A percentile compares a stretch with the other conserved stretches of the same genome.
Conservation (phyloP, 1,140 invertebrate genomes). For the Drosophila ambigua region DNA sequence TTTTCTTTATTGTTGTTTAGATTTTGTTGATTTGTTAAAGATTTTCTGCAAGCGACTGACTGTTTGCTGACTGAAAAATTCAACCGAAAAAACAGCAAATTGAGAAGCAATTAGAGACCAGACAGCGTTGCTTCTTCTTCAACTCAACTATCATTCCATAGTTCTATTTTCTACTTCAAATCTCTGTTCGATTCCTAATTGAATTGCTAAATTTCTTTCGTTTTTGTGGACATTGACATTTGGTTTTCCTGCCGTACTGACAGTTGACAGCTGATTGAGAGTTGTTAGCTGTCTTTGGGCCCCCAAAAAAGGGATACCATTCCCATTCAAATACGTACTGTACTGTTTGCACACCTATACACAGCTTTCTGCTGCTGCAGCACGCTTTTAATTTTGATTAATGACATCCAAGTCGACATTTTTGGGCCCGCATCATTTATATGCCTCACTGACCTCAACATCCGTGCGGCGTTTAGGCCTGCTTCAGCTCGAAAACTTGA, state of each 20-base stretch:
- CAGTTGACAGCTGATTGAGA: slow-evolving; percentile 65
- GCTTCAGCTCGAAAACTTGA: slow-evolving; percentile 13
- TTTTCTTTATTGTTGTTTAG: too few relatives aligned
- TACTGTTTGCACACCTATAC: slow-evolving; percentile 24
- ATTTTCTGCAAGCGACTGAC: neutral
- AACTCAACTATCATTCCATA: too few relatives aligned
- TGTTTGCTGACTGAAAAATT: too few relatives aligned
- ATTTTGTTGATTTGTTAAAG: neutral
- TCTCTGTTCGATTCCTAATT: slow-evolving; percentile 5
- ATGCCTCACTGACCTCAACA: slow-evolving; percentile 50
- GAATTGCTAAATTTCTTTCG: slow-evolving; percentile 14
- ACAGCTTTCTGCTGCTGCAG: slow-evolving; percentile 26
- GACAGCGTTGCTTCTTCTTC: too few relatives aligned
- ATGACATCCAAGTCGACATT: slow-evolving; percentile 42
- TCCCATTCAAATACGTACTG: slow-evolving; percentile 8
- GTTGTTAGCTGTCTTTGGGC: slow-evolving; percentile 19
- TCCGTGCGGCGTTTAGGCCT: slow-evolving; percentile 31
- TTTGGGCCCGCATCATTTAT: slow-evolving; percentile 70
- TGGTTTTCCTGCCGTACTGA: slow-evolving; percentile 35
- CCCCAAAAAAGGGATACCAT: slow-evolving; percentile 7
- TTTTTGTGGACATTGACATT: slow-evolving; percentile 19
- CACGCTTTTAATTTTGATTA: slow-evolving; percentile 79
- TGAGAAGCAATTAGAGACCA: too few relatives aligned
- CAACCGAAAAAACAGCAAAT: too few relatives aligned
- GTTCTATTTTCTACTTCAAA: neutral